Conservation (phyloP, 1,140 invertebrate genomes). For the Melitaea cinxia region DNA sequence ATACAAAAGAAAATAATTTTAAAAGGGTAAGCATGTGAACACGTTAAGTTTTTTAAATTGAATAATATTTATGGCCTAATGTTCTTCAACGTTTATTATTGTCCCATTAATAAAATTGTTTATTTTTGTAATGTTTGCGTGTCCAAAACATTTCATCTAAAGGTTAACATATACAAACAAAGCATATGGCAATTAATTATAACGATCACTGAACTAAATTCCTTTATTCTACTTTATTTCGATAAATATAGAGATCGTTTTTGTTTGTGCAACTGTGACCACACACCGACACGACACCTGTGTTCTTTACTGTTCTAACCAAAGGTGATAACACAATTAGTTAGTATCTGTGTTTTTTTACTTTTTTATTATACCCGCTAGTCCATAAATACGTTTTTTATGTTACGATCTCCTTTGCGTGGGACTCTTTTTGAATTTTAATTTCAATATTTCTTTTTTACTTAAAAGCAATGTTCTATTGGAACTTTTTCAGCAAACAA, state of each 20-base stretch:
- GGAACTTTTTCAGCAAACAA: no score
- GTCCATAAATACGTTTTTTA: not conserved
- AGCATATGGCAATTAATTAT: not conserved
- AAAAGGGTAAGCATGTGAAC: not conserved
- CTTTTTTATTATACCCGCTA: not conserved
- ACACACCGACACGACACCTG: not conserved
- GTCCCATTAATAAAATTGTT: not conserved
- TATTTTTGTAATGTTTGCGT: not conserved
- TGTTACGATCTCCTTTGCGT: not conserved
- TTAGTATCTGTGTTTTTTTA: not conserved
- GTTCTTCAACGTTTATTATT: not conserved
- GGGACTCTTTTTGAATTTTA: not conserved
- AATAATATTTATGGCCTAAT: slow-evolving; percentile 6
- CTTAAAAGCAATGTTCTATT: no score
- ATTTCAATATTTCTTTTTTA: not conserved
- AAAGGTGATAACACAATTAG: not conserved
- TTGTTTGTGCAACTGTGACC: not conserved
- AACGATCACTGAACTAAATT: not conserved
- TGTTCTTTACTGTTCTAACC: not conserved
- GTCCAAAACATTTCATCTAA: slow-evolving; percentile 2
- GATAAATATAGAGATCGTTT: not conserved
- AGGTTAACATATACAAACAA: not conserved
- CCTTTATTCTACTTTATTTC: not conserved
- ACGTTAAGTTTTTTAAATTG: not conserved
- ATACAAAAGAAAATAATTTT: not conserved